Evolutionary conservation across 2,113 vertebrate genomes (phyloP).

Genomic region (Xiphias gladius): DNA sequence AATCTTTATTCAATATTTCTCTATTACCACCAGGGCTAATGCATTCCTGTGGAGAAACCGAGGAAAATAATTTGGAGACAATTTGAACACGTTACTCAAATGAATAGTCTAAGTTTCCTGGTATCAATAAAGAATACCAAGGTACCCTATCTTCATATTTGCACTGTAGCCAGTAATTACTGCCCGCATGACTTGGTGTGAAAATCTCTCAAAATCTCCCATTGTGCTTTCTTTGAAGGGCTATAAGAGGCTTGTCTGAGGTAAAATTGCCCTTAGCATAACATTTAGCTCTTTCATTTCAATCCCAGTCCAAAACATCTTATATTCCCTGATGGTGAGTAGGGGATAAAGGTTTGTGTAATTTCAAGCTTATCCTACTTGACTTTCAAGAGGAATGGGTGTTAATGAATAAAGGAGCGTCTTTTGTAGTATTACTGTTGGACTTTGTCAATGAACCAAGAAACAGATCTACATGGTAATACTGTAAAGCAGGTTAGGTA

Average conservation of each 20-base stretch:
- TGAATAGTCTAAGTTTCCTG: neutral
- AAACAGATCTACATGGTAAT: constrained; percentile 52
- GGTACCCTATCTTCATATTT: constrained; percentile 12
- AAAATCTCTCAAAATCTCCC: constrained; percentile 45
- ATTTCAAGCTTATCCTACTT: constrained; percentile 77
- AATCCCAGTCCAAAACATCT: constrained; percentile 68
- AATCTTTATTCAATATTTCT: neutral
- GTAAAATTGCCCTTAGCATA: constrained; percentile 68
- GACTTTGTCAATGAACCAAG: constrained; percentile 57
- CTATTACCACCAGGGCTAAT: neutral
- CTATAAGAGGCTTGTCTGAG: constrained; percentile 55
- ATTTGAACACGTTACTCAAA: neutral
- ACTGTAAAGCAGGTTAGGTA: constrained; percentile 33
- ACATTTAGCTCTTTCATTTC: constrained; percentile 68
- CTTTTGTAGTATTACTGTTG: constrained; percentile 70
- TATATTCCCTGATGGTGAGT: constrained; percentile 65
- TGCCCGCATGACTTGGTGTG: constrained; percentile 33
- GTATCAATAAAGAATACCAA: neutral
- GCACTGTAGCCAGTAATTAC: constrained; percentile 31
- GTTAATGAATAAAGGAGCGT: constrained; percentile 73
- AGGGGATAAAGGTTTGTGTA: constrained; percentile 75
- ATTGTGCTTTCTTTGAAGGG: constrained; percentile 25
- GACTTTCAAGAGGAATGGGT: constrained; percentile 75
- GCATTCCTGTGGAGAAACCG: neutral
- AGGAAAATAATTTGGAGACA: neutral